phyloP scores from a whole-genome alignment of 2,888 invertebrate species.

The Oscheius onirici region DNA sequence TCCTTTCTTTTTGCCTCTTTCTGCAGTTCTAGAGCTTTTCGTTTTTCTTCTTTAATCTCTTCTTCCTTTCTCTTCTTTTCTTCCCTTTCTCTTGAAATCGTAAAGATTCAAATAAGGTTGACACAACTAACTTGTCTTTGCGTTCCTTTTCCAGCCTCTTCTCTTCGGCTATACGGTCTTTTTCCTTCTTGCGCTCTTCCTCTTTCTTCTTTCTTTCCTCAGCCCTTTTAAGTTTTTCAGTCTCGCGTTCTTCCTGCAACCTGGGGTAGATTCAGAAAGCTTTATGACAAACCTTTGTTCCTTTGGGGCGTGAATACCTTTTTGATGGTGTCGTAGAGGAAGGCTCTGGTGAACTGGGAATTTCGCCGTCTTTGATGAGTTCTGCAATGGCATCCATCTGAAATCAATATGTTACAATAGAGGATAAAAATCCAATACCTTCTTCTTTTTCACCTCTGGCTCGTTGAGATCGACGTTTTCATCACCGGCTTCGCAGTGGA shows the following conservation, averaged over 20 bases:
- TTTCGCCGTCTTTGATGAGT: not conserved
- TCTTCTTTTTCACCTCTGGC: constrained; percentile 30
- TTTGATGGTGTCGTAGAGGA: constrained; percentile 12
- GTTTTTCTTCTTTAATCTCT: constrained; percentile 32
- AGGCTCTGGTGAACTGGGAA: not conserved
- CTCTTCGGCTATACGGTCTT: constrained; percentile 48
- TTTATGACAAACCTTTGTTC: constrained; percentile 7
- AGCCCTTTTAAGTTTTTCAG: not conserved
- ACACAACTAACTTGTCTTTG: constrained; percentile 23
- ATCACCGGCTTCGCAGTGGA: too few relatives aligned
- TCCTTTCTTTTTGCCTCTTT: constrained; percentile 43
- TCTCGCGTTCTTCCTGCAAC: constrained; percentile 28
- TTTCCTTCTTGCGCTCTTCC: constrained; percentile 37
- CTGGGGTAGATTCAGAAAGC: not conserved
- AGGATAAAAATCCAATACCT: constrained; percentile 4
- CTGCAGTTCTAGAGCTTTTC: constrained; percentile 45
- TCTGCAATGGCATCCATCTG: not conserved
- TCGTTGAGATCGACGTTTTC: constrained; percentile 5
- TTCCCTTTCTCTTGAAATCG: constrained; percentile 31
- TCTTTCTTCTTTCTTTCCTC: constrained; percentile 18
- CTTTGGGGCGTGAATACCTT: constrained; percentile 18
- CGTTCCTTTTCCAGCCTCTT: constrained; percentile 52
- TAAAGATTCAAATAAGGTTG: too few relatives aligned
- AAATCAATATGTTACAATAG: not conserved
- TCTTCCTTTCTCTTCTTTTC: constrained; percentile 38